Base-by-base conservation (phyloP, 2,113 vertebrate species). In the Sceloporus tristichus region DNA sequence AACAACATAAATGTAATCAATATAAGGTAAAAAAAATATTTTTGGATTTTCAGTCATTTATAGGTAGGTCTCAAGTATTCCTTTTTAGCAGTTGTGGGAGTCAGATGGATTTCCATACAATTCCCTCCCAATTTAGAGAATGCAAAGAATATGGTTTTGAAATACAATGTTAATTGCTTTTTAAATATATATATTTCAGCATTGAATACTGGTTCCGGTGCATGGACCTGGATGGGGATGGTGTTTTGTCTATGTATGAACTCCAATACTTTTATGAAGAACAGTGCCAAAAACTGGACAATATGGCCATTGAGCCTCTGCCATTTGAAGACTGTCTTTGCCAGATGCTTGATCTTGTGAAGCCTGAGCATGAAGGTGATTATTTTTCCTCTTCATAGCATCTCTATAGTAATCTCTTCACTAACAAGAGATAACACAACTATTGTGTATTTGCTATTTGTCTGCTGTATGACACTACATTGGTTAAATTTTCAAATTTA, bases 151-250 rank as follows among this genome's bases (percentile, higher is more conserved):
- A 62, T 13, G 29, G 19, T 77, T 77, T 70, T 83, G 65, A 40
- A 75, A 65, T 80, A 21, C 9, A 18, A 42, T 78, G n/a, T 34
- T 76, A 29, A 82, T 29, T 62, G 76, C 56, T 88, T 62, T 87
- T 81, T 27, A 0, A 27, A 80, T 1, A 56, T 48, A 21, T 85
- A 86, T 42, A 79, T 95, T 81, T 48, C 96, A 99, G 99, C 94
- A 98, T 99, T 87, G 98, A 99, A 95, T 99, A 99, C 95, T 99
- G 99, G 99, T 99, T 99, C 96, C 98, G 99, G 92, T 99, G 98
- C 91, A 98, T 99, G 98, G 99, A 99, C 93, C 94, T 99, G 85
- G 98, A 99, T 54, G 99, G 99, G 2, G 98, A 99, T 59, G 98
- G 98, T 0, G 96, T 96, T 71, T 95, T 99, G 86, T 99, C 98